Evolutionary conservation across 2,113 vertebrate genomes (phyloP), one percentile per base, ranked within the genome.

Genomic region (Motacilla alba): DNA sequence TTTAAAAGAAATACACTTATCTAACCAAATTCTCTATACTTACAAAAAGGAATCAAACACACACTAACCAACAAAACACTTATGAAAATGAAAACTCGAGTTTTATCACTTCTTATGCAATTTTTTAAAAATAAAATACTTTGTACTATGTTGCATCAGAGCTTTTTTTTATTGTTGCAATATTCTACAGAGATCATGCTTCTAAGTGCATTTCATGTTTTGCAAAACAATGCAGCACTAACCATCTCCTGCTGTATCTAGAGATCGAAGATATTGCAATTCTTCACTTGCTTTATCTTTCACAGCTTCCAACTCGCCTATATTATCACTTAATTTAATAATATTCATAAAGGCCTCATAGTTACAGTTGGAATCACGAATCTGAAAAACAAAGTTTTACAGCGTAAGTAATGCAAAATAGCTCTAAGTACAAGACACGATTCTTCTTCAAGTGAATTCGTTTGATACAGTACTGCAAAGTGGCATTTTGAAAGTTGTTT

Each of bases 281-380:
- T 99, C 99, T 98, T 99, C 99, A 95, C 98, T 96, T 93, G 99
- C 99, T 96, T 99, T 99, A 98, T 99, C 99, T 97, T 99, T 99
- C 76, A 99, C 99, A 28, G 99, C 99, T 98, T 99, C 99, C 94
- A 99, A 97, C 95, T 99, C 99, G 35, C 98, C 91, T 49, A 98
- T 97, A 94, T 99, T 99, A 98, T 99, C 99, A 80, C 99, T 99
- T 98, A 99, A 98, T 98, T 99, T 99, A 97, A 99, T 98, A 98
- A 99, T 99, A 98, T 99, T 99, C 99, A 99, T 99, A 98, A 99
- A 99, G 98, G 99, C 99, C 98, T 99, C 99, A 91, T 99, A 99
- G 97, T 99, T 99, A 97, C 99, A 99, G 98, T 99, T 99, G 87
- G 99, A 99, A 98, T 99, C 99, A 92, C 98, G 98, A 90, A 99